phyloP scores from a whole-genome alignment of 2,113 vertebrate species.

The Phalacrocorax carbo region DNA sequence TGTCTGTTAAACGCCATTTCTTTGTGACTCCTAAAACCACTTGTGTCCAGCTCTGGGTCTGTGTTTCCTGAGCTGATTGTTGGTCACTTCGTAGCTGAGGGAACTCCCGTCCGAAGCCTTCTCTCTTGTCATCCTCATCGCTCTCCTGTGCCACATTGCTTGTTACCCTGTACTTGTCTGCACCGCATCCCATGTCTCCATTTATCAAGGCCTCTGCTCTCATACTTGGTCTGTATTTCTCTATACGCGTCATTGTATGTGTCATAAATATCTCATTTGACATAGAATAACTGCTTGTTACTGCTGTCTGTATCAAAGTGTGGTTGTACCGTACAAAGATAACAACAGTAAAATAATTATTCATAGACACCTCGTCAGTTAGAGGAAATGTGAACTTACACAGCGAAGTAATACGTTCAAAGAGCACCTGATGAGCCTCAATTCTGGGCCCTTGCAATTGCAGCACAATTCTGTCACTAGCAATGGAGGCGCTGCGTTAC shows the following conservation, averaged over 20 bases:
- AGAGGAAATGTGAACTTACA: neutral
- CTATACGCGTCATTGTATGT: neutral
- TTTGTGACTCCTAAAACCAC: neutral
- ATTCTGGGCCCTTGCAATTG: neutral
- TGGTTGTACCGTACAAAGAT: neutral
- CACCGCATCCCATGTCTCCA: rapidly evolving
- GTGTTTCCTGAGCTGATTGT: neutral
- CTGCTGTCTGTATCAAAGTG: neutral
- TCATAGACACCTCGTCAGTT: neutral
- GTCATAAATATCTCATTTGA: neutral
- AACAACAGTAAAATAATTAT: neutral
- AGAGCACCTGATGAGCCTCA: neutral
- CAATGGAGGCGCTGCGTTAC: neutral
- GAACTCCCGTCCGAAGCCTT: neutral
- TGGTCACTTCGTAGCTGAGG: neutral
- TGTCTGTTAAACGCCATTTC: neutral
- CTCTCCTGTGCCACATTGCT: neutral
- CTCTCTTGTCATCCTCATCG: neutral
- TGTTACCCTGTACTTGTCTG: neutral
- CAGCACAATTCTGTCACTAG: neutral
- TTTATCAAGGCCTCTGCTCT: neutral
- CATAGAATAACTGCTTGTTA: neutral
- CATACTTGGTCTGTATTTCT: neutral
- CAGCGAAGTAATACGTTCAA: neutral
- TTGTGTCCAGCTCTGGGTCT: neutral